A percentile compares a stretch with the other conserved stretches of the same genome.
Conservation (phyloP, 2,888 invertebrate species). For the Autographa pulchrina region DNA sequence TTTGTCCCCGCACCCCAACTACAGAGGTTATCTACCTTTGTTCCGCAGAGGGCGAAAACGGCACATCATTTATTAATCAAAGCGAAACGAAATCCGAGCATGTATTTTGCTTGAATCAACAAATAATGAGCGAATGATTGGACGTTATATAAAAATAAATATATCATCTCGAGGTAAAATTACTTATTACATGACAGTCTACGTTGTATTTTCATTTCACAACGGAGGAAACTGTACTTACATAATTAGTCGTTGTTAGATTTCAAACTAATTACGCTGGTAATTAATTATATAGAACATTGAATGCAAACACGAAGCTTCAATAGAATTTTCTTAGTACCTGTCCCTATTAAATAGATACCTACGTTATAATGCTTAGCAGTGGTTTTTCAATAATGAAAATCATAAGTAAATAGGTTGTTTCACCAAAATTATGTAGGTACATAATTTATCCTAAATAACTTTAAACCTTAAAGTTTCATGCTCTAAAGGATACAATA, state of each 20-base stretch:
- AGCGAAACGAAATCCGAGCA: conserved; percentile 5
- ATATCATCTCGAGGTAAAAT: background rate
- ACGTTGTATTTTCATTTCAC: conserved; percentile 1
- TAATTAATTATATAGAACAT: conserved; percentile 1
- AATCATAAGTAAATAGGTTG: too few species aligned
- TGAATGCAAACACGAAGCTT: conserved; percentile 2
- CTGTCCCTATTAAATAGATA: background rate
- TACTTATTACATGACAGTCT: background rate
- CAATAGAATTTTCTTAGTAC: background rate
- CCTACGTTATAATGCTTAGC: too few species aligned
- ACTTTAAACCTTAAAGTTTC: too few species aligned
- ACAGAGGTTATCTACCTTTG: conserved; percentile 7
- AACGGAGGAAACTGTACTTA: background rate
- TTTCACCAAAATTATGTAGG: too few species aligned
- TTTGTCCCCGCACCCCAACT: conserved; percentile 7
- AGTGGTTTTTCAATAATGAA: too few species aligned
- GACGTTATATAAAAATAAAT: background rate
- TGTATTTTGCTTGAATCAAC: conserved; percentile 9
- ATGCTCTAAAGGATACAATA: too few species aligned
- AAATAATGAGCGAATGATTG: conserved; percentile 3
- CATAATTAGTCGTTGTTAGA: conserved; percentile 2
- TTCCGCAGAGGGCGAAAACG: conserved; percentile 1
- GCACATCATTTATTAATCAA: conserved; percentile 9
- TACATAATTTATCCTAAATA: too few species aligned
- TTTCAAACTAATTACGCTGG: conserved; percentile 1